Conservation (phyloP, 1,140 invertebrate genomes). For the Microplitis mediator region DNA sequence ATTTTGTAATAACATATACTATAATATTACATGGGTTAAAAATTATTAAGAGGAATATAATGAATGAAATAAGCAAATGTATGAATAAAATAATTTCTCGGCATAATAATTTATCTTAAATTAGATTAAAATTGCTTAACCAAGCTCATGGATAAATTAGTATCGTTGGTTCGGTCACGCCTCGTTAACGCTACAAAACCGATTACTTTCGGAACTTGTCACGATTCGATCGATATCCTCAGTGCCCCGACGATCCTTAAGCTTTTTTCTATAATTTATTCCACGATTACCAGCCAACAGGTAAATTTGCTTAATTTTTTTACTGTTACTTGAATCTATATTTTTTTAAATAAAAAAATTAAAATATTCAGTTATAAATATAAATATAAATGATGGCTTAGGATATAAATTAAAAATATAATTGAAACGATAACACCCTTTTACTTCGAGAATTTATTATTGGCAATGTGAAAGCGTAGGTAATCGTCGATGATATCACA, state of each 20-base stretch:
- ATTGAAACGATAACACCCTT: slow-evolving; percentile 4
- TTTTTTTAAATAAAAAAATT: no score
- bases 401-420: no score
- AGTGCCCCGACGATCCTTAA: background rate
- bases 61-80: background rate
- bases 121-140: slow-evolving; percentile 1
- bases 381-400: background rate
- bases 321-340: no score
- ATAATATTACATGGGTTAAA: background rate
- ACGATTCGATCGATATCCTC: slow-evolving; percentile 6
- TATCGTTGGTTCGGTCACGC: background rate
- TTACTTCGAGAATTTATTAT: slow-evolving; percentile 51
- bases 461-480: slow-evolving; percentile 59
- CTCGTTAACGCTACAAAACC: slow-evolving; percentile 1
- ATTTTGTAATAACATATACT: background rate
- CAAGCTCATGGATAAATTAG: background rate
- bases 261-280: slow-evolving; percentile 5
- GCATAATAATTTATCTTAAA: background rate
- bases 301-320: background rate
- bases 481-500: slow-evolving; percentile 61
- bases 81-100: background rate
- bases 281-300: background rate
- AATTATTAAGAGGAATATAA: background rate
- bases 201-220: slow-evolving; percentile 12
- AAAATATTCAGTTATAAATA: slow-evolving; percentile 6